Evolutionary conservation across 1,140 invertebrate genomes (phyloP), one percentile per base, ranked within the genome.

Genomic region (Metopolophium dirhodum): DNA sequence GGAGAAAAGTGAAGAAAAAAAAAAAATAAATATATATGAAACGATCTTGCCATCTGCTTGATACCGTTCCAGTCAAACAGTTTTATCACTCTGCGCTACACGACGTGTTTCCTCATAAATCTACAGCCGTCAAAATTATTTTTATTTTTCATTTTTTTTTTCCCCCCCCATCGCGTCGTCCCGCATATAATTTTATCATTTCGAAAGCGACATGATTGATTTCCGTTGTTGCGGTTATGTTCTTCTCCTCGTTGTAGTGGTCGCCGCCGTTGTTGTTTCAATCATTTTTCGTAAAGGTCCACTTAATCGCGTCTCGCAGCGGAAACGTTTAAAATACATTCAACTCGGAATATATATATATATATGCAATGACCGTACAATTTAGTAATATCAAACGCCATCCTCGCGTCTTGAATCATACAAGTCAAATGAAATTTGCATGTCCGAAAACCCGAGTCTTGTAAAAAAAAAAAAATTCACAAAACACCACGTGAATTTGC

Each of bases 1-100:
- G 18, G 91, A 83, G 47, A 85, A 83, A 49, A 86, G 45, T 23
- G 91, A 49, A 47, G 91, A 82, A 92, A 85, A 91, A 61, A 85
- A 85, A 92, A 91, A 61, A 92, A 85, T 85, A 61, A 92, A 85
- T 85, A 51, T 54, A 86, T 54, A 86, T 41, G 82, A 86, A 85
- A 93, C 82, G 82, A 93, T 93, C 91, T 86, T 57, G 47, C 91
- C 91, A 57, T 93, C 91, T 85, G 49, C 35, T 54, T 83, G 77
- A 92, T 85, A 85, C 77, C 82, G 77, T 93, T 93, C 82, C 91
- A 57, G 91, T 93, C 91, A 86, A 86, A 93, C 91, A 93, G 77
- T 93, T 93, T 93, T 93, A 93, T 93, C 91, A 57, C 91, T 93
- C 47, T 35, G 49, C 77, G 51, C 91, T 49, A 83, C n/a, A 51